These are phyloP conservation scores for Nycticorax nycticorax DNA, from an alignment of 2,113 vertebrate species.

Conservation along the genomic window DNA sequence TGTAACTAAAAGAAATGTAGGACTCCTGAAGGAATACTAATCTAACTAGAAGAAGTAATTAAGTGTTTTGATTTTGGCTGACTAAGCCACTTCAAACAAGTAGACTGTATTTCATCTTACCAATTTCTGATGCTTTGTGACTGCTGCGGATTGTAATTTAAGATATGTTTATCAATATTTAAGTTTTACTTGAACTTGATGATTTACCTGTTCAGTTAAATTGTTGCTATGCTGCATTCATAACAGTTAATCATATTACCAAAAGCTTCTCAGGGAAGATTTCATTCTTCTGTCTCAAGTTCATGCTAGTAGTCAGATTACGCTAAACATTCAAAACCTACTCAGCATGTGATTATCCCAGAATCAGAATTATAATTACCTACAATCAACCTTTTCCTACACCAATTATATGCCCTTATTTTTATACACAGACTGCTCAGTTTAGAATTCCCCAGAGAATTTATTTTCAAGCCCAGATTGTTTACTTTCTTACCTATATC, in stretches of 20 bases:
- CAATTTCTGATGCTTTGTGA: not conserved
- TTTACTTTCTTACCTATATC: not conserved
- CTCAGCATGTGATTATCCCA: not conserved
- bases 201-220: not conserved
- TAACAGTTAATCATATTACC: not conserved
- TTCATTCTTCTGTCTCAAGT: not conserved
- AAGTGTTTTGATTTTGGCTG: not conserved
- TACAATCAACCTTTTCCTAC: not conserved
- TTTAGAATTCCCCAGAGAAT: not conserved
- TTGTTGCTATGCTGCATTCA: not conserved
- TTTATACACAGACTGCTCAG: not conserved
- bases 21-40: not conserved
- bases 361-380: not conserved
- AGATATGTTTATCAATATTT: not conserved
- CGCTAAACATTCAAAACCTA: not conserved
- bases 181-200: not conserved
- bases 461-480: not conserved
- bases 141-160: not conserved
- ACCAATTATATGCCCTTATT: not conserved
- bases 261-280: not conserved
- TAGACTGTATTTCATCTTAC: not conserved
- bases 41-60: not conserved
- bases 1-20: not conserved
- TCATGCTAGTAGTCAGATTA: not conserved
- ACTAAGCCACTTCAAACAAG: not conserved